phyloP scores from a whole-genome alignment of 2,113 vertebrate species.

The Onychorhynchus coronatus region DNA sequence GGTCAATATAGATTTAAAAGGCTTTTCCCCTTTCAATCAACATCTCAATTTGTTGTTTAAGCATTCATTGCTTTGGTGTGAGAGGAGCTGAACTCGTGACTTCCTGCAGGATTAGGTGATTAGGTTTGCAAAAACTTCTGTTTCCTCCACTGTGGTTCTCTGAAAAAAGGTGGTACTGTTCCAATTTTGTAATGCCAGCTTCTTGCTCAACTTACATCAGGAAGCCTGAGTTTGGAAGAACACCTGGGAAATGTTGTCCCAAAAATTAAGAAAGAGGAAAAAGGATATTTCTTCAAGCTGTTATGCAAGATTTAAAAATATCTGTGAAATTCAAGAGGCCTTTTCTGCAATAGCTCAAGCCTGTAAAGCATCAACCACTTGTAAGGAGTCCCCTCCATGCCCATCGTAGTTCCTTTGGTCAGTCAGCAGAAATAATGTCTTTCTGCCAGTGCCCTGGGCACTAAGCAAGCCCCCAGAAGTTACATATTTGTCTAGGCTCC shows the following conservation, averaged over 20 bases:
- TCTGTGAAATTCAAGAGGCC: not conserved
- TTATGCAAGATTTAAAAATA: not conserved
- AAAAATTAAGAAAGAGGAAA: not conserved
- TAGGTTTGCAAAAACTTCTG: not conserved
- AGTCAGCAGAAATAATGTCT: not conserved
- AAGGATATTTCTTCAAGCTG: not conserved
- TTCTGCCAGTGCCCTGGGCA: not conserved
- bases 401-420: not conserved
- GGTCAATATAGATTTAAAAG: constrained; percentile 47
- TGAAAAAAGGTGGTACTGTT: not conserved
- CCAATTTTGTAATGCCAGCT: not conserved
- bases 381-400: not conserved
- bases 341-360: not conserved
- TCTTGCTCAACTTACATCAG: not conserved
- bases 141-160: not conserved
- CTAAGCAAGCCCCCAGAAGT: not conserved
- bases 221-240: not conserved
- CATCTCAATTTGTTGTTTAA: constrained; percentile 49
- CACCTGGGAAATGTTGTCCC: not conserved
- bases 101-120: not conserved
- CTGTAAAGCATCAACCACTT: not conserved
- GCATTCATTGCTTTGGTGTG: not conserved
- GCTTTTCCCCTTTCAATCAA: constrained; percentile 3
- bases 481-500: not conserved
- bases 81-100: not conserved